These are phyloP conservation scores for Pomatorhinus ruficollis DNA, from an alignment of 2,113 vertebrate genomes.

Conservation along the genomic window DNA sequence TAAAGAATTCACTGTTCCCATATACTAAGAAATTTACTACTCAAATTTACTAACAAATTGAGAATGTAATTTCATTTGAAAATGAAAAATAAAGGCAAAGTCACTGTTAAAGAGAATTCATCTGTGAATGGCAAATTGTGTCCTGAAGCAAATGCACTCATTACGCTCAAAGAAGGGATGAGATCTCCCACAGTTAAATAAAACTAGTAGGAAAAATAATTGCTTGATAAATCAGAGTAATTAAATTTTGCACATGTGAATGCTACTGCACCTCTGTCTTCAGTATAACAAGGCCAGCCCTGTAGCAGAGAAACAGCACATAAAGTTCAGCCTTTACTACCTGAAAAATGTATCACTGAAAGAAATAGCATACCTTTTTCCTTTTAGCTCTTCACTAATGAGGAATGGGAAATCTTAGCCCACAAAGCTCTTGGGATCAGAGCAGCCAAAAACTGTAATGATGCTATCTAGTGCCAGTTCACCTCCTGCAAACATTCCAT, in stretches of 20 bases:
- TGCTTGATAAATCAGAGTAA: conserved; percentile 59
- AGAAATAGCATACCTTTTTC: neutral
- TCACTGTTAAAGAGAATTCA: conserved; percentile 4
- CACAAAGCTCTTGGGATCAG: neutral
- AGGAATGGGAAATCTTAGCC: neutral
- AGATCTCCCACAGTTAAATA: conserved; percentile 32
- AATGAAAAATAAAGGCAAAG: conserved; percentile 30
- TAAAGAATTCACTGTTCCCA: neutral
- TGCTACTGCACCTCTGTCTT: neutral
- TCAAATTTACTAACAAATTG: conserved; percentile 43
- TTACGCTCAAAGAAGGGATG: conserved; percentile 24
- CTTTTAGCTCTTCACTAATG: neutral
- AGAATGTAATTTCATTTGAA: conserved; percentile 48
- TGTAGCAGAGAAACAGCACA: neutral
- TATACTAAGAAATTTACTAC: neutral
- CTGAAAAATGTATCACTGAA: neutral
- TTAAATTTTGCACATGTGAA: conserved; percentile 48
- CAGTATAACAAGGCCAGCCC: neutral
- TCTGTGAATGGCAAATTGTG: conserved; percentile 56
- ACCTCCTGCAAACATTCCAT: neutral
- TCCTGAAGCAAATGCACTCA: conserved; percentile 48
- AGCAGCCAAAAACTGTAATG: neutral
- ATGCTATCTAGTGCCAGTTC: neutral
- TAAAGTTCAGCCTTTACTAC: neutral
- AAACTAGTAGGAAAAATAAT: conserved; percentile 51